Conservation (phyloP, 2,888 invertebrate genomes). For the Catocala sponsa region DNA sequence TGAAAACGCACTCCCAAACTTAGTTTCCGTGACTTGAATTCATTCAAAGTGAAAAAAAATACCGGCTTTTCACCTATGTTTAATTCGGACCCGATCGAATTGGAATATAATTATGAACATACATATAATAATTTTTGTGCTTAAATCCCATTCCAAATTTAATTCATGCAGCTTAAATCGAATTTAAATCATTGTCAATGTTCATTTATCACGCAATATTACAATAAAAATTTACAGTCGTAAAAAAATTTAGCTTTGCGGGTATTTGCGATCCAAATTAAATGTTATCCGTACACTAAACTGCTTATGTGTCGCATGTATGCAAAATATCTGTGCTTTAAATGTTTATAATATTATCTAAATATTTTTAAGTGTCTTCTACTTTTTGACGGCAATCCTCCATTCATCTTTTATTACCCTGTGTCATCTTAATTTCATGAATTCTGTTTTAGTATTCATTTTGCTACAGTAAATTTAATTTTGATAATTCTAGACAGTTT, state of each 20-base stretch:
- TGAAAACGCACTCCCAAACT: slow-evolving; percentile 50
- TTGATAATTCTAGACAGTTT: no score
- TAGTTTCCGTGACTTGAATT: slow-evolving; percentile 51
- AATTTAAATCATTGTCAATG: background rate
- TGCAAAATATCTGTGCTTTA: slow-evolving; percentile 53
- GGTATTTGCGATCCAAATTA: background rate
- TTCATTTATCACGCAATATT: background rate
- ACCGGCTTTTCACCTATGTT: slow-evolving; percentile 17
- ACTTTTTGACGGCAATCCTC: slow-evolving; percentile 4
- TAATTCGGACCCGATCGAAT: slow-evolving; percentile 9
- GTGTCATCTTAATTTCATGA: background rate
- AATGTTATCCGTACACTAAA: slow-evolving; percentile 7
- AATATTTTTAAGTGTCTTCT: slow-evolving; percentile 1
- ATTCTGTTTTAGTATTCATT: background rate
- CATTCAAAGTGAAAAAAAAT: slow-evolving; percentile 40
- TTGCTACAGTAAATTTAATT: no score
- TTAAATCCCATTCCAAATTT: slow-evolving; percentile 2
- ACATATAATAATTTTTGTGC: background rate
- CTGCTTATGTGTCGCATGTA: slow-evolving; percentile 64
- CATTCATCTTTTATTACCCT: background rate
- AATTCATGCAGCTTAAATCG: background rate
- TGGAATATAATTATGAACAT: background rate
- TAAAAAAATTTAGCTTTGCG: background rate
- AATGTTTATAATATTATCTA: slow-evolving; percentile 42
- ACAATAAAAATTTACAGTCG: background rate